Conservation (phyloP, 2,797 vertebrate genomes). For the Rhynchonycteris naso region DNA sequence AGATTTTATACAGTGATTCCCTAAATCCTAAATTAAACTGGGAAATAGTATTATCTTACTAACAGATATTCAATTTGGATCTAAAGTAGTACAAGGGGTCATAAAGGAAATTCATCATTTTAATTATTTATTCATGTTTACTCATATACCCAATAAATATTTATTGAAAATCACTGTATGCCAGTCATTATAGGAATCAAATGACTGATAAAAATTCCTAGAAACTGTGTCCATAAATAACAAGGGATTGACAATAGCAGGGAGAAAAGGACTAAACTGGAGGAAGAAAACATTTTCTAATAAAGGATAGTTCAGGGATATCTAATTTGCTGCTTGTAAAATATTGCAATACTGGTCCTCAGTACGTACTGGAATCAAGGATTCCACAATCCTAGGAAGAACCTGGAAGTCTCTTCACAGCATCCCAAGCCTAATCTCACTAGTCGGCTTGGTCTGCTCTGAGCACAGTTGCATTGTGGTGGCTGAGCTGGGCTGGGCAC, state of each 20-base stretch:
- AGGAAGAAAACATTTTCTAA: neutral
- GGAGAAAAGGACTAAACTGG: neutral
- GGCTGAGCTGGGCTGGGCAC: neutral
- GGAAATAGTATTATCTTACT: constrained; percentile 42
- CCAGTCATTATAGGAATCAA: neutral
- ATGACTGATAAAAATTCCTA: constrained; percentile 5
- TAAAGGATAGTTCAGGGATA: neutral
- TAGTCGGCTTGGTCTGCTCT: neutral
- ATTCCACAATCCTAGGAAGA: neutral
- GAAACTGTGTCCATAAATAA: neutral
- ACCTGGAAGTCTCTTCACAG: neutral
- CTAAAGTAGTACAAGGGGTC: neutral
- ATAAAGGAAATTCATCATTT: neutral
- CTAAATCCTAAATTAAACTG: neutral
- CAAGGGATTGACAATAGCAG: neutral
- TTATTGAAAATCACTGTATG: constrained; percentile 10
- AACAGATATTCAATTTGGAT: neutral
- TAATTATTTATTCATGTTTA: constrained; percentile 15
- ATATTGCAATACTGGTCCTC: neutral
- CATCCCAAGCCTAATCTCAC: neutral
- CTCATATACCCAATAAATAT: constrained; percentile 37
- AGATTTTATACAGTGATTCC: constrained; percentile 42
- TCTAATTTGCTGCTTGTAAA: neutral
- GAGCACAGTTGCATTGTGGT: neutral
- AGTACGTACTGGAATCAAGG: neutral